Percentiles rank a stretch among this genome's conserved stretches.
These are phyloP conservation scores for Eupithecia insigniata DNA, from an alignment of 2,888 invertebrate species.

Conservation along the genomic window DNA sequence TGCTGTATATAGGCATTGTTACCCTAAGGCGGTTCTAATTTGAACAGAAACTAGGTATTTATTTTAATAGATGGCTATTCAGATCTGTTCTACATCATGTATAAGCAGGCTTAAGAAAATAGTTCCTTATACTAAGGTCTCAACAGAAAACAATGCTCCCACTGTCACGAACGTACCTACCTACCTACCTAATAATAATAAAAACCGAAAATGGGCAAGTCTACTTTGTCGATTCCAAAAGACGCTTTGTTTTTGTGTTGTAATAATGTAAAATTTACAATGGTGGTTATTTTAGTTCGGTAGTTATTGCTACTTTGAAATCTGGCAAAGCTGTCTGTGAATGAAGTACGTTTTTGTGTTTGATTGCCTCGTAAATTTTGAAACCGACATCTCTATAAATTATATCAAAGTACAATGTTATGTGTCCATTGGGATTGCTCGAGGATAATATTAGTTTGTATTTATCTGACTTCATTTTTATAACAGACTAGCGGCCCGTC, in stretches of 20 bases:
- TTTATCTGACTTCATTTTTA: constrained; percentile 3
- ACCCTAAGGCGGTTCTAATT: too few species aligned
- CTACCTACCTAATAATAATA: neutral
- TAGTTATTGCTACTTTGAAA: constrained; percentile 15
- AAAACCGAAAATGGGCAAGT: neutral
- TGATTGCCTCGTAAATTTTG: constrained; percentile 21
- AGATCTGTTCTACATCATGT: neutral
- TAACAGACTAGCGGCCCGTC: too few species aligned
- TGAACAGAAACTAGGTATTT: too few species aligned
- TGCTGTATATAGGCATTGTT: too few species aligned
- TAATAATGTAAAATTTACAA: neutral
- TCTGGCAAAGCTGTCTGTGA: constrained; percentile 14
- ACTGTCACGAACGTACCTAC: neutral
- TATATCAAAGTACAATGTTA: neutral
- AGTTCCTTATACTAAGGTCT: neutral
- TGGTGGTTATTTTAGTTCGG: constrained; percentile 9
- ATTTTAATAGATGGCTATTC: neutral
- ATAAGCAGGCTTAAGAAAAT: neutral
- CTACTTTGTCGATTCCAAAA: neutral
- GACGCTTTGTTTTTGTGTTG: neutral
- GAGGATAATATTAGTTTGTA: neutral
- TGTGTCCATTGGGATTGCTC: constrained; percentile 2
- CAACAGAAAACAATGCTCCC: neutral
- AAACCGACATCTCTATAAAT: constrained; percentile 11
- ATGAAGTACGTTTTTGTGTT: constrained; percentile 2